phyloP scores from a whole-genome alignment of 2,888 invertebrate genomes.

The Drosophila parthenogenetica region DNA sequence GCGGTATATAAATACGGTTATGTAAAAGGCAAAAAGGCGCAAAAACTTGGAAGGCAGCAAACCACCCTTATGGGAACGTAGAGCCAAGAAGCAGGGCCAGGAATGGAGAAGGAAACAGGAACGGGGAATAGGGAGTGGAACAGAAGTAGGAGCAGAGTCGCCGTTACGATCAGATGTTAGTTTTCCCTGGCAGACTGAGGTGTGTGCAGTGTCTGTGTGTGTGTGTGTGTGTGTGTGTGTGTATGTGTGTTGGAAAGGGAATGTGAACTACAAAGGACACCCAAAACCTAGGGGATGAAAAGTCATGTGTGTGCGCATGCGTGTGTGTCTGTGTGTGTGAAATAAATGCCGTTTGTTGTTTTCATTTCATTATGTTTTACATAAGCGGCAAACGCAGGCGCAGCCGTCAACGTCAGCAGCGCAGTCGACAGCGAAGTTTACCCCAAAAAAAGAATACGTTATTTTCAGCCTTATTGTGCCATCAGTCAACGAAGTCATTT shows the following conservation, averaged over 20 bases:
- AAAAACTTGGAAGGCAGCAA: conserved; percentile 51
- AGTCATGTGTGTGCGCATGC: conserved; percentile 62
- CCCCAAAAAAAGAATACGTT: conserved; percentile 58
- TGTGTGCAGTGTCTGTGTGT: conserved; percentile 31
- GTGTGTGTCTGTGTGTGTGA: conserved; percentile 55
- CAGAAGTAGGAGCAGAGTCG: conserved; percentile 29
- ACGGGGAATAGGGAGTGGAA: no score
- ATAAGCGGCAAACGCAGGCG: conserved; percentile 58
- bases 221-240: conserved; percentile 26
- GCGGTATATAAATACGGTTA: conserved; percentile 71
- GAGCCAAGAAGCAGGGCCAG: conserved; percentile 28
- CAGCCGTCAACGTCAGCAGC: conserved; percentile 16
- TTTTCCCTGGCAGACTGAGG: conserved; percentile 78
- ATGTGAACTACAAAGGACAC: conserved; percentile 54
- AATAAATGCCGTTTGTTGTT: conserved; percentile 74
- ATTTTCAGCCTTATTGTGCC: conserved; percentile 60
- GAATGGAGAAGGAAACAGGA: conserved; percentile 31
- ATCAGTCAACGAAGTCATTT: conserved; percentile 84
- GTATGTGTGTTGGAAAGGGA: conserved; percentile 35
- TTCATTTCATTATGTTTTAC: conserved; percentile 72
- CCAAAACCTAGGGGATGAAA: conserved; percentile 83
- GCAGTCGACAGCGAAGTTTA: conserved; percentile 29
- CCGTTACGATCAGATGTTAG: conserved; percentile 84
- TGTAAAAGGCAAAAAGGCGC: conserved; percentile 48
- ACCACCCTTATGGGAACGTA: conserved; percentile 70